These are phyloP conservation scores for Drosophila ezoana DNA, from an alignment of 2,888 invertebrate genomes.

Conservation along the genomic window DNA sequence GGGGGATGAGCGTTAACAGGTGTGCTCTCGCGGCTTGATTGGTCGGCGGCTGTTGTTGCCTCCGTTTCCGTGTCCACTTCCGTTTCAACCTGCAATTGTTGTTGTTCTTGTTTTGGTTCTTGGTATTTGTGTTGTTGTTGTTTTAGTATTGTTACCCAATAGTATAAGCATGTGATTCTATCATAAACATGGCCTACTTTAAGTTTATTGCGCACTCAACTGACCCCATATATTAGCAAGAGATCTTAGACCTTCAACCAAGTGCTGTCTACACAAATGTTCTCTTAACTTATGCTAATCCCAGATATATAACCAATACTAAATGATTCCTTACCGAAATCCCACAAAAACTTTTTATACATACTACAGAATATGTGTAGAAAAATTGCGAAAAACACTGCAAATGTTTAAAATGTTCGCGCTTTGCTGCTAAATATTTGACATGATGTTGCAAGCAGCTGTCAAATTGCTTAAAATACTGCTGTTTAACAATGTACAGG, in stretches of 20 bases:
- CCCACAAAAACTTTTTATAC: too few relatives aligned
- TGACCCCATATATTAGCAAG: too few relatives aligned
- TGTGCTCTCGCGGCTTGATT: slow-evolving; percentile 78
- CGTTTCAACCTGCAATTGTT: slow-evolving; percentile 63
- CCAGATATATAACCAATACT: too few relatives aligned
- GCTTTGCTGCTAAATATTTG: neutral
- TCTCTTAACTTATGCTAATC: too few relatives aligned
- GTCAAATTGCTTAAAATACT: neutral
- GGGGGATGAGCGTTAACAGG: slow-evolving; percentile 71
- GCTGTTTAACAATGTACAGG: too few relatives aligned
- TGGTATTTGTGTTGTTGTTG: slow-evolving; percentile 9
- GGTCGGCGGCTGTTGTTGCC: slow-evolving; percentile 6
- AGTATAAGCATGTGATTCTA: too few relatives aligned
- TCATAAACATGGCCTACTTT: slow-evolving; percentile 17
- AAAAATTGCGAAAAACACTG: too few relatives aligned
- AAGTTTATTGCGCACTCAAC: slow-evolving; percentile 21
- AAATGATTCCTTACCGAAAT: too few relatives aligned
- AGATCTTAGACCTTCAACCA: too few relatives aligned
- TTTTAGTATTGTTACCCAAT: slow-evolving; percentile 20
- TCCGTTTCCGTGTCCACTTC: slow-evolving; percentile 59
- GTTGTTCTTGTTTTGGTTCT: slow-evolving; percentile 1
- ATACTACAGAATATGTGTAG: too few relatives aligned
- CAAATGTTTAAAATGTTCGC: neutral
- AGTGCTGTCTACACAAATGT: too few relatives aligned
- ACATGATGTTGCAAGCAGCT: neutral